Conservation (phyloP, 2,888 invertebrate species). For the Tricholauxania praeusta region DNA sequence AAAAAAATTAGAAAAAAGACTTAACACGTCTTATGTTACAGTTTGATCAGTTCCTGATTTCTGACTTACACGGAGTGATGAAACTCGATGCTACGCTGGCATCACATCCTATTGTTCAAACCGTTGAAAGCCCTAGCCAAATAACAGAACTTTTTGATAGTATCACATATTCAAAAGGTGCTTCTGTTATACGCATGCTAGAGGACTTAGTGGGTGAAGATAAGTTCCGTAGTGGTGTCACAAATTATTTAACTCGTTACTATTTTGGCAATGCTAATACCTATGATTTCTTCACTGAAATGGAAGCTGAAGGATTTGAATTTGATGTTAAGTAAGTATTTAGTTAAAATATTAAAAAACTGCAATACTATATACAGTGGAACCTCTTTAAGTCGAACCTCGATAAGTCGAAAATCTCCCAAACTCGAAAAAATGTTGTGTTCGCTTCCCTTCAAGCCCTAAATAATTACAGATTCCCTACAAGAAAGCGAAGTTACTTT, state of each 20-base stretch:
- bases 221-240: slow-evolving; percentile 79
- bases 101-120: slow-evolving; percentile 91
- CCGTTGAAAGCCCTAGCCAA: slow-evolving; percentile 86
- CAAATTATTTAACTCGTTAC: slow-evolving; percentile 78
- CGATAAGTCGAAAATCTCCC: too few species aligned
- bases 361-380: slow-evolving; percentile 29
- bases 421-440: too few species aligned
- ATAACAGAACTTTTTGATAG: slow-evolving; percentile 92
- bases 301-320: slow-evolving; percentile 71
- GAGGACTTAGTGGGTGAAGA: slow-evolving; percentile 79
- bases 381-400: too few species aligned
- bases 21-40: slow-evolving; percentile 61
- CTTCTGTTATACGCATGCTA: slow-evolving; percentile 88
- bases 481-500: too few species aligned
- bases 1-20: background rate
- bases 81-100: slow-evolving; percentile 81
- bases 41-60: slow-evolving; percentile 82
- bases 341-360: slow-evolving; percentile 2
- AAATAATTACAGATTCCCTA: too few species aligned
- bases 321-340: slow-evolving; percentile 67
- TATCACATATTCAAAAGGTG: slow-evolving; percentile 95
- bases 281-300: slow-evolving; percentile 75
- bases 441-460: too few species aligned
- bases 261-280: slow-evolving; percentile 84
- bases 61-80: slow-evolving; percentile 80